Base-by-base conservation (phyloP, 2,113 vertebrate genomes). In the Rostratula benghalensis region DNA sequence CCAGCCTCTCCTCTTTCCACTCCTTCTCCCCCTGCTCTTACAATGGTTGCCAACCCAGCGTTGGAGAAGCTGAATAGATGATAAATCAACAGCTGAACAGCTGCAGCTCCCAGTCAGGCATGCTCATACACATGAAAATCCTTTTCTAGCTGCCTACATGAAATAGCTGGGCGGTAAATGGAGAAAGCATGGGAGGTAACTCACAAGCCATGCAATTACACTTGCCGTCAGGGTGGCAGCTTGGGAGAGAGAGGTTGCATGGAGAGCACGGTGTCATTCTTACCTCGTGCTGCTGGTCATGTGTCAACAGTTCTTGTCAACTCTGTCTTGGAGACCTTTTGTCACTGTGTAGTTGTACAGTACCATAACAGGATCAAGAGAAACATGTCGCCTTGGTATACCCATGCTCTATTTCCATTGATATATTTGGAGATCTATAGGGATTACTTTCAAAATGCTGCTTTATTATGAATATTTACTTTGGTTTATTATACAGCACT, bases 1-100 rank as follows among this genome's bases (percentile, higher is more conserved):
- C n/a, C 64, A 94, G 50, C 80, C 30, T 1, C 89, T 63, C 64
- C 57, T 92, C 68, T 86, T 94, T 67, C 79, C 64, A 50, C 59
- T 57, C 59, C 0, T 0, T 39, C 70, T 85, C 89, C 73, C 76
- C 65, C 63, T 65, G 24, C 39, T 70, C 73, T 78, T 48, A 41
- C 8, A 20, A 71, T 74, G 51, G 53, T 70, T 95, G 95, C 64
- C 94, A 97, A 56, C 73, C 80, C 35, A 5, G 2, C 82, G 65
- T 89, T 60, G 78, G 80, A 82, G 80, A 70, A 92, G 39, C 80
- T 82, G 81, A 93, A 31, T 77, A 60, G 79, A 67, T 31, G 64
- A 95, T 94, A 95, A 96, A 95, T 95, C 91, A 96, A 88, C 59
- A 67, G 73, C 83, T 75, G 91, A 97, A 92, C 96, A 97, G 95